Evolutionary conservation across 2,888 invertebrate genomes (phyloP).

Genomic region (Ophion ellenae): DNA sequence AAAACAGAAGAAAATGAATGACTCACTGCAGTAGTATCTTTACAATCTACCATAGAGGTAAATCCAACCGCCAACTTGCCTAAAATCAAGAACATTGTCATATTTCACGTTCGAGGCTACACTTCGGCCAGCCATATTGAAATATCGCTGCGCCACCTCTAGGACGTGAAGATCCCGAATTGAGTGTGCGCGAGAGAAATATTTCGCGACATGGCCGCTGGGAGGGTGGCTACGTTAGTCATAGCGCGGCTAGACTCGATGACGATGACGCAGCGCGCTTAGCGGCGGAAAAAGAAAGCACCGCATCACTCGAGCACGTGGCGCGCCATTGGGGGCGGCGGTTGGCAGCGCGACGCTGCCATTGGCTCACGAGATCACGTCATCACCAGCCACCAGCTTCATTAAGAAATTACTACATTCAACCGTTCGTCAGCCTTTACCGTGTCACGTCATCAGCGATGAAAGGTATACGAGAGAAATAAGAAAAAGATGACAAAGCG

Average conservation of each 20-base stretch:
- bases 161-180: too few species aligned
- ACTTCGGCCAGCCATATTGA: too few species aligned
- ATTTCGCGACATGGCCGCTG: not conserved
- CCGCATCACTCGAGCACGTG: not conserved
- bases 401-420: not conserved
- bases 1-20: too few species aligned
- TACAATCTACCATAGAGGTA: too few species aligned
- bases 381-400: not conserved
- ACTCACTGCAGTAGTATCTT: too few species aligned
- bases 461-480: constrained; percentile 8
- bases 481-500: constrained; percentile 23
- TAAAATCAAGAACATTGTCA: too few species aligned
- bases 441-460: not conserved
- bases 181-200: not conserved
- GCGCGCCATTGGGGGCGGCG: too few species aligned
- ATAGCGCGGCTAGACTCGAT: not conserved
- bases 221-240: not conserved
- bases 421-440: not conserved
- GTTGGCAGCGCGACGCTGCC: too few species aligned
- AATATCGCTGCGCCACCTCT: too few species aligned
- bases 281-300: not conserved
- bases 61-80: too few species aligned
- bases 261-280: not conserved
- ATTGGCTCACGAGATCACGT: not conserved
- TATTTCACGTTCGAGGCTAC: too few species aligned